Evolutionary conservation across 2,888 invertebrate genomes (phyloP).

Genomic region (Lathronympha strigana): DNA sequence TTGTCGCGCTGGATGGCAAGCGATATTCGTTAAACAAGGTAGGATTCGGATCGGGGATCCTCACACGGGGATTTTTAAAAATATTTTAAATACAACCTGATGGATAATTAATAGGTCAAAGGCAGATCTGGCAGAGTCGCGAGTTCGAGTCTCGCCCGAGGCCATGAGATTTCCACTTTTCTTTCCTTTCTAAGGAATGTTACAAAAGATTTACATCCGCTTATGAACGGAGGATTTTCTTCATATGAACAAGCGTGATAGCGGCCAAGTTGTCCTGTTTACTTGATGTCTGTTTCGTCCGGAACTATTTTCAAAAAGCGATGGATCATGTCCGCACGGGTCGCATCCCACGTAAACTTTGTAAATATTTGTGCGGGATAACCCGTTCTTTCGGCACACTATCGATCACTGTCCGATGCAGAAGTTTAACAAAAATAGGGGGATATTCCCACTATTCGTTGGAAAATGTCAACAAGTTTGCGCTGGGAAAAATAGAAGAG

Average conservation of each 20-base stretch:
- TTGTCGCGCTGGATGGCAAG: too few relatives aligned
- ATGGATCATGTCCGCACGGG: conserved; percentile 54
- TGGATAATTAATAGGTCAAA: too few relatives aligned
- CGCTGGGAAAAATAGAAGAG: conserved; percentile 42
- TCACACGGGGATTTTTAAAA: too few relatives aligned
- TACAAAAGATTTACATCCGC: neutral
- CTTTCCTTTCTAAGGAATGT: too few relatives aligned
- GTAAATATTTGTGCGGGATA: conserved; percentile 63
- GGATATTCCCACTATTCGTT: conserved; percentile 50
- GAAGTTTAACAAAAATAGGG: conserved; percentile 57
- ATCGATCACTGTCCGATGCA: conserved; percentile 67
- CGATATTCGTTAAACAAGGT: too few relatives aligned
- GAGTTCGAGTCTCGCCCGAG: too few relatives aligned
- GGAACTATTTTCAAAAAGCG: conserved; percentile 49
- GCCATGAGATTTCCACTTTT: too few relatives aligned
- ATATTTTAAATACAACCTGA: too few relatives aligned
- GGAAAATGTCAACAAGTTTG: conserved; percentile 40
- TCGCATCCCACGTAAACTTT: conserved; percentile 53
- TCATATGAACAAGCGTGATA: conserved; percentile 19
- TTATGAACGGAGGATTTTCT: conserved; percentile 6
- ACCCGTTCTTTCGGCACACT: conserved; percentile 62
- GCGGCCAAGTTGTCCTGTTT: conserved; percentile 29
- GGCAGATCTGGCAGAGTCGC: too few relatives aligned
- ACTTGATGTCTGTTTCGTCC: conserved; percentile 34
- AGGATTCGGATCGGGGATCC: too few relatives aligned